Percentiles rank a stretch among this genome's conserved stretches.
Conservation (phyloP, 2,888 invertebrate species). For the Nephrotoma guestfalica region DNA sequence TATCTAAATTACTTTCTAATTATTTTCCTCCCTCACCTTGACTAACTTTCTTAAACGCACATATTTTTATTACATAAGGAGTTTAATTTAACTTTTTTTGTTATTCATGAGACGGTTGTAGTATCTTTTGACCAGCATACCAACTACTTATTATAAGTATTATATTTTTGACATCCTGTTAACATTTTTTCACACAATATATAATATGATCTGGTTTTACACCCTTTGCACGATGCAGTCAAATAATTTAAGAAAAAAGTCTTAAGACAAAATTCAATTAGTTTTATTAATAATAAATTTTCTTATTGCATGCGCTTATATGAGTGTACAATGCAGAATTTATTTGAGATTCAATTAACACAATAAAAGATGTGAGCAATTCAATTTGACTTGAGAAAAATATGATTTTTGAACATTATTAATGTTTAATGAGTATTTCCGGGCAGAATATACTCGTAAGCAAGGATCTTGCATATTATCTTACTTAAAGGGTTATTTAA, state of each 20-base stretch:
- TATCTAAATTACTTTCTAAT: neutral
- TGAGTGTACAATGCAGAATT: neutral
- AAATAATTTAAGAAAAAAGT: neutral
- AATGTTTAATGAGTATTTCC: conserved; percentile 8
- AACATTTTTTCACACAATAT: neutral
- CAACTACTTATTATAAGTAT: neutral
- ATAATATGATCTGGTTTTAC: neutral
- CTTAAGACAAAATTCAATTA: neutral
- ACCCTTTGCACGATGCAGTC: neutral
- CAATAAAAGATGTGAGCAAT: neutral
- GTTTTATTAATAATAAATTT: neutral
- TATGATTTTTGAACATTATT: neutral
- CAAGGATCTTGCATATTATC: neutral
- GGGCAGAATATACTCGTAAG: neutral
- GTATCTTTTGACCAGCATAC: conserved; percentile 2
- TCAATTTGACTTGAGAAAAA: neutral
- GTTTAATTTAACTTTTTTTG: neutral
- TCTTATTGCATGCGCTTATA: neutral
- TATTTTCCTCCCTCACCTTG: neutral
- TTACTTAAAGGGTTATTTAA: conserved; percentile 4
- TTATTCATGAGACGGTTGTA: neutral
- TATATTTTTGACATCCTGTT: conserved; percentile 1
- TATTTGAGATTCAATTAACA: neutral
- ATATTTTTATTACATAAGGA: neutral
- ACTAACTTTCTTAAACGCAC: neutral